These are phyloP conservation scores for Lamproptera curius DNA, from an alignment of 2,888 invertebrate genomes.

Conservation along the genomic window DNA sequence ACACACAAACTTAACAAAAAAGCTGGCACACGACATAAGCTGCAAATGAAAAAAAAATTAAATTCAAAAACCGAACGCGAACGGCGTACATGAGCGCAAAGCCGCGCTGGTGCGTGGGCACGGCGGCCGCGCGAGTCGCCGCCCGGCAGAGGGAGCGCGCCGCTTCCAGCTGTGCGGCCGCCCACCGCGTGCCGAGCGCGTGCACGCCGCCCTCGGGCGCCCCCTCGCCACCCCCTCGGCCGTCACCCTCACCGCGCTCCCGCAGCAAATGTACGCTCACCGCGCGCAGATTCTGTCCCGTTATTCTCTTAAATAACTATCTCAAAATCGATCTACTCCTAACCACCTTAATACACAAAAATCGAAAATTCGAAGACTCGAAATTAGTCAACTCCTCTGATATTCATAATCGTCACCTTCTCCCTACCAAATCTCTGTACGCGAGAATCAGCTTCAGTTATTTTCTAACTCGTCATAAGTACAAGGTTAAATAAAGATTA, in stretches of 20 bases:
- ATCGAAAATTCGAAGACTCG: too few relatives aligned
- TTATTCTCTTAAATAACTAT: too few relatives aligned
- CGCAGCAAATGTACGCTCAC: conserved; percentile 89
- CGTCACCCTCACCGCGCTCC: conserved; percentile 79
- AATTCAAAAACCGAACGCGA: neutral
- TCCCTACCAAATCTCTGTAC: too few relatives aligned
- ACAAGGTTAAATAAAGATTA: too few relatives aligned
- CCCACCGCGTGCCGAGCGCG: conserved; percentile 89
- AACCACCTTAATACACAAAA: too few relatives aligned
- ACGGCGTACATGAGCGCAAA: conserved; percentile 85
- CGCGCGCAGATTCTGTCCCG: conserved; percentile 86
- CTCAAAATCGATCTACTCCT: too few relatives aligned
- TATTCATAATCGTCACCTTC: too few relatives aligned
- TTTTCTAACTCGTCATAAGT: too few relatives aligned
- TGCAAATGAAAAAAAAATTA: conserved; percentile 19
- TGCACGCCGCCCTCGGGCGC: conserved; percentile 79
- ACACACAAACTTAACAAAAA: conserved; percentile 16
- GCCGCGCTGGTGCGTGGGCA: conserved; percentile 85
- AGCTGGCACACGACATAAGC: conserved; percentile 23
- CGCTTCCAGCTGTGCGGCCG: conserved; percentile 88
- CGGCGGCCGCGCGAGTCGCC: conserved; percentile 82
- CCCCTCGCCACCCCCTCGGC: conserved; percentile 73
- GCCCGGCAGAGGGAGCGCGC: conserved; percentile 87
- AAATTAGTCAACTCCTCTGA: too few relatives aligned
- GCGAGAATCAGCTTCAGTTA: too few relatives aligned